These are phyloP conservation scores for Desmophyllum pertusum DNA, from an alignment of 92 coral and sea anemone species.

Conservation along the genomic window DNA sequence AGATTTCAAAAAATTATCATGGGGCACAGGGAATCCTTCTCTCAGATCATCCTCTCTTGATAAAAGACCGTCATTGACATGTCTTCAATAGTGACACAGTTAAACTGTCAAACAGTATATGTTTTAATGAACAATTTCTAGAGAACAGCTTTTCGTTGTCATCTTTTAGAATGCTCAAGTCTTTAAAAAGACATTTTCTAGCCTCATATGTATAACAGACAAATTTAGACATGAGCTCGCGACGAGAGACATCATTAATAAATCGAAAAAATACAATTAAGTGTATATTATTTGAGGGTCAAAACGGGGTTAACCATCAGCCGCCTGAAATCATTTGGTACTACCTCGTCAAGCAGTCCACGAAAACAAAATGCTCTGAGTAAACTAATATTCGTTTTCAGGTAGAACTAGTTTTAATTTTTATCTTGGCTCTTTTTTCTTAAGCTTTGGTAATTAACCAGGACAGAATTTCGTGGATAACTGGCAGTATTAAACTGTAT, in stretches of 20 bases:
- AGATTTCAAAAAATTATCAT: too few species aligned
- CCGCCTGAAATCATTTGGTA: background rate
- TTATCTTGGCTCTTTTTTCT: background rate
- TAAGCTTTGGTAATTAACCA: background rate
- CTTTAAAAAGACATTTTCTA: background rate
- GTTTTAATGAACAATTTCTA: background rate
- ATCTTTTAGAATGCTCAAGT: background rate
- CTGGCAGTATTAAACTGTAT: too few species aligned
- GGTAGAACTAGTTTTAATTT: too few species aligned
- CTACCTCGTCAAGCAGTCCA: background rate
- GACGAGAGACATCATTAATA: background rate
- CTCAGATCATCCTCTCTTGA: too few species aligned
- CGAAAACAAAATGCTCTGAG: background rate
- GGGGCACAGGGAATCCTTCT: too few species aligned
- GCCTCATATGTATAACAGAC: background rate
- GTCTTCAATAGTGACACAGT: background rate
- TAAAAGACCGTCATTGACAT: too few species aligned
- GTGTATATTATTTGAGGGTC: background rate
- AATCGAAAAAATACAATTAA: background rate
- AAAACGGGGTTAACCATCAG: background rate
- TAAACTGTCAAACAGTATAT: constrained; percentile 27
- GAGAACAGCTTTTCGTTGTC: background rate
- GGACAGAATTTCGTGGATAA: background rate
- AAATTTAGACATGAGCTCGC: background rate
- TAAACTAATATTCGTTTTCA: background rate